These are phyloP conservation scores for Silurus lanzhouensis DNA, from an alignment of 2,797 vertebrate genomes.

Conservation along the genomic window DNA sequence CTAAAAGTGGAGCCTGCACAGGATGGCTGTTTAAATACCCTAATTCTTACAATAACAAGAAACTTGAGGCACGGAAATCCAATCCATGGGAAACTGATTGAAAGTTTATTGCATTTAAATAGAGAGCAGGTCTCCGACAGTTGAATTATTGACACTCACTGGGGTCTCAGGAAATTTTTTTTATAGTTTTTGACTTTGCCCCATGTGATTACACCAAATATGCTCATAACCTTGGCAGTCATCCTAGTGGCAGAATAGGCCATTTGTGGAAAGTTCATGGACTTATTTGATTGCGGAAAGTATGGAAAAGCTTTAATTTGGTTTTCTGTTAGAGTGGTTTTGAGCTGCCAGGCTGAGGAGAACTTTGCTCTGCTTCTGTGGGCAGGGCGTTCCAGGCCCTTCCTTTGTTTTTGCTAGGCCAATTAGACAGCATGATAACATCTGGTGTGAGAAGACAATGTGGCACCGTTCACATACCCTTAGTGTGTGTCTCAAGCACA, in stretches of 20 bases:
- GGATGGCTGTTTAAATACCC: constrained; percentile 52
- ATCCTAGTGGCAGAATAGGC: neutral
- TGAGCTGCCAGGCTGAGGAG: constrained; percentile 14
- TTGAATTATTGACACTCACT: constrained; percentile 27
- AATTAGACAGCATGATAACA: constrained; percentile 76
- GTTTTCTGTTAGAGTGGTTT: constrained; percentile 2
- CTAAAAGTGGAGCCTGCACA: constrained; percentile 49
- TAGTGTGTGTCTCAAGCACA: constrained; percentile 55
- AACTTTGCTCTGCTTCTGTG: constrained; percentile 42
- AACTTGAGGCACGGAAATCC: constrained; percentile 49
- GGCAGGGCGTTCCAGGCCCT: constrained; percentile 69
- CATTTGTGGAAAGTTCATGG: constrained; percentile 5
- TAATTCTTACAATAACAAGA: constrained; percentile 54
- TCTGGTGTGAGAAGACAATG: constrained; percentile 77
- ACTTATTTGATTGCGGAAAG: neutral
- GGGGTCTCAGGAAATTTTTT: constrained; percentile 43
- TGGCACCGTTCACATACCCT: constrained; percentile 63
- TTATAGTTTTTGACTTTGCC: constrained; percentile 25
- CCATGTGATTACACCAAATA: constrained; percentile 11
- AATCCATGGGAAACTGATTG: constrained; percentile 34
- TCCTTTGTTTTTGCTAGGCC: constrained; percentile 76
- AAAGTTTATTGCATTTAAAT: constrained; percentile 29
- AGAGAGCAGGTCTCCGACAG: neutral
- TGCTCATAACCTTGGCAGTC: neutral
- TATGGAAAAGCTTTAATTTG: constrained; percentile 1